Evolutionary conservation across 2,888 invertebrate genomes (phyloP).

Genomic region (Mayetiola destructor): DNA sequence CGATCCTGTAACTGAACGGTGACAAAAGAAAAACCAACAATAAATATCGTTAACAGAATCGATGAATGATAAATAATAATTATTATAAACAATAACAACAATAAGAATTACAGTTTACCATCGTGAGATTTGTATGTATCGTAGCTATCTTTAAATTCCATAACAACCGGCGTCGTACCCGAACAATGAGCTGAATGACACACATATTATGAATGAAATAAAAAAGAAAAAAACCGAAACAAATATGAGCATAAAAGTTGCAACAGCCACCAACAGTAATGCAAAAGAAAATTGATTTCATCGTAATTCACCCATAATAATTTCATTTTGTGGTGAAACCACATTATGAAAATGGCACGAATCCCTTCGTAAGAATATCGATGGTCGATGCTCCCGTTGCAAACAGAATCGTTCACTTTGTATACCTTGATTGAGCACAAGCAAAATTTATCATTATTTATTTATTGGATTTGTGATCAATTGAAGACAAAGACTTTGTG

Average conservation of each 20-base stretch:
- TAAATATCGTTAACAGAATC: too few relatives aligned
- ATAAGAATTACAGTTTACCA: background rate
- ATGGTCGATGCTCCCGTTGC: constrained; percentile 2
- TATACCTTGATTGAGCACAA: too few relatives aligned
- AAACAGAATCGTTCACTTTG: background rate
- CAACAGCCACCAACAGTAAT: too few relatives aligned
- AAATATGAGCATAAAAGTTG: too few relatives aligned
- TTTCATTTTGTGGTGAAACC: constrained; percentile 2
- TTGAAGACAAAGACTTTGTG: too few relatives aligned
- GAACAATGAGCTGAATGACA: background rate
- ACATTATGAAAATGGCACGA: constrained; percentile 8
- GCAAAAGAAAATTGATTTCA: background rate
- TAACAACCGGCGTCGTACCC: background rate
- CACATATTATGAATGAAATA: too few relatives aligned
- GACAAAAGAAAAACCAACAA: too few relatives aligned
- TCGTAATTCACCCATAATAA: background rate
- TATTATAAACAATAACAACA: background rate
- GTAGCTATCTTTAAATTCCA: background rate
- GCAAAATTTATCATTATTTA: too few relatives aligned
- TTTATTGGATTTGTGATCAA: too few relatives aligned
- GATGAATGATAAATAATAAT: too few relatives aligned
- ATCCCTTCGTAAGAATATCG: background rate
- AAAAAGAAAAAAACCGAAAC: too few relatives aligned
- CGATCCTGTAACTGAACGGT: background rate
- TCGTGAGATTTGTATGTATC: constrained; percentile 2